Evolutionary conservation across 2,113 vertebrate genomes (phyloP).

Genomic region (Bubalus kerabau): DNA sequence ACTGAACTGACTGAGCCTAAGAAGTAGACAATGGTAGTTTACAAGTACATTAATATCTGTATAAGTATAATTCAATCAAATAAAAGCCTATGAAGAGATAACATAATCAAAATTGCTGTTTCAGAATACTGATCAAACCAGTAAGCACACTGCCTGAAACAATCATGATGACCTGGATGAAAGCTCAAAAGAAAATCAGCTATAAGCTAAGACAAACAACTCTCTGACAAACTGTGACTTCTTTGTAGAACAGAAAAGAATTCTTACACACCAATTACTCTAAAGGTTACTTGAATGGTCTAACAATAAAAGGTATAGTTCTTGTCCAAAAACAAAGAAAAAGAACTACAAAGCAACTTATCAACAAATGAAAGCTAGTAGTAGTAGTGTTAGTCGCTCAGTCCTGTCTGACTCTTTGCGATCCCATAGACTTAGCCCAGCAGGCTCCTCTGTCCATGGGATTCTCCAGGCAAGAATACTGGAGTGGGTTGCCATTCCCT

Average conservation of each 20-base stretch:
- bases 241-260: background rate
- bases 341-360: background rate
- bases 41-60: background rate
- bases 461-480: background rate
- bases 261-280: background rate
- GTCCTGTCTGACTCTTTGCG: accelerated
- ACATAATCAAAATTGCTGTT: background rate
- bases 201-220: background rate
- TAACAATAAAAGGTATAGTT: background rate
- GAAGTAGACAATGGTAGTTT: background rate
- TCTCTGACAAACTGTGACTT: background rate
- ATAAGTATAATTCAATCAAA: background rate
- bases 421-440: background rate
- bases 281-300: background rate
- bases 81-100: background rate
- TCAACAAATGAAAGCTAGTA: background rate
- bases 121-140: background rate
- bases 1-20: background rate
- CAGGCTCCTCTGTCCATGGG: background rate
- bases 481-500: background rate
- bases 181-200: background rate
- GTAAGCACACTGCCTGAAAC: background rate
- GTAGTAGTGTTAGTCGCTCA: background rate
- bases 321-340: background rate
- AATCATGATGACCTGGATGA: background rate